Conservation (phyloP, 2,888 invertebrate species). For the Neocrepidodera transversa region DNA sequence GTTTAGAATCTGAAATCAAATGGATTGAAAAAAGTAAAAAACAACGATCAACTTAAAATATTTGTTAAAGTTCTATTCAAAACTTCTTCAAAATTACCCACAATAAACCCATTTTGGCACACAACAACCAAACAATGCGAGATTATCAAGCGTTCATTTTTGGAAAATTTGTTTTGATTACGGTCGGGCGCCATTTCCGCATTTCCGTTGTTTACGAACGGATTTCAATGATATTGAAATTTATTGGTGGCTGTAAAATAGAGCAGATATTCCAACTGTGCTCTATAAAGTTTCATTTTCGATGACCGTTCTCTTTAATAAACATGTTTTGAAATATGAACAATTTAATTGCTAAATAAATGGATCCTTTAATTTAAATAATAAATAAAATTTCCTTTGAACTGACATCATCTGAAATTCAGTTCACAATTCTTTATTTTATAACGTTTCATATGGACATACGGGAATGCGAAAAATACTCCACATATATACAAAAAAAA, state of each 20-base stretch:
- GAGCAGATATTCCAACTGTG: neutral
- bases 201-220: slow-evolving; percentile 5
- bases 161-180: slow-evolving; percentile 26
- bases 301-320: no score
- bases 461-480: slow-evolving; percentile 8
- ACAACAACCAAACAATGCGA: slow-evolving; percentile 14
- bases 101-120: slow-evolving; percentile 14
- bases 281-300: neutral
- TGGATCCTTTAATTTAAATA: no score
- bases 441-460: neutral
- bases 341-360: no score
- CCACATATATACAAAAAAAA: slow-evolving; percentile 6
- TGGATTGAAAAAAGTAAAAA: no score
- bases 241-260: slow-evolving; percentile 7
- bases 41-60: no score
- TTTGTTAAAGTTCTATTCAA: no score
- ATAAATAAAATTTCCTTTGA: no score
- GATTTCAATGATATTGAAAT: slow-evolving; percentile 5
- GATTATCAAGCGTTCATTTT: slow-evolving; percentile 12
- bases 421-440: neutral
- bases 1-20: no score
- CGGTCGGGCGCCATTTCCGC: slow-evolving; percentile 3
- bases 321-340: no score
- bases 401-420: neutral
- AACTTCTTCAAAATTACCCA: no score